Base-by-base conservation (phyloP, 1,140 invertebrate genomes). In the Mesaphorura yosii region DNA sequence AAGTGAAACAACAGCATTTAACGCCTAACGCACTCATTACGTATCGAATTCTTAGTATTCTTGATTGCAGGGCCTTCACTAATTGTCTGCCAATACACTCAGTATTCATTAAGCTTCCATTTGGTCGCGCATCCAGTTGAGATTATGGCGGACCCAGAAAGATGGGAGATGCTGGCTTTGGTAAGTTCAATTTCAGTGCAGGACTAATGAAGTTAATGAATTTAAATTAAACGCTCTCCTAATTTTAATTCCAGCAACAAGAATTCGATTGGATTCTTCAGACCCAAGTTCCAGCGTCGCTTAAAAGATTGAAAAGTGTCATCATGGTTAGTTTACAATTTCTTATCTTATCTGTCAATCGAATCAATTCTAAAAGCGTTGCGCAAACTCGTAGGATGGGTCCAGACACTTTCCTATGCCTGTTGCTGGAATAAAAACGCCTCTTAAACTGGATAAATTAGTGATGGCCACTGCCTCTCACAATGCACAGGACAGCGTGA, bases 241-340 rank as follows among this genome's bases (percentile, higher is more conserved):
- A 34, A 31, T 50, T 63, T 53, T 37, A 58, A 66, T 78, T 80
- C 49, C 68, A 92, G 87, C 86, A 90, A 81, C 82, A 84, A 72
- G 88, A 92, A 74, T 92, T 90, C 69, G 85, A 90, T 73, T 92
- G 88, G 88, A 80, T 92, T 38, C 74, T 92, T 40, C 81, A 86
- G 61, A 80, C 88, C 68, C 87, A 91, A 72, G 86, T 91, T 52
- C 86, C 88, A 69, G 79, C 82, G 47, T 86, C 88, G 60, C 72
- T 92, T 64, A 80, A 81, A 62, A 84, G 90, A 66, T 75, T 92
- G 22, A 81, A 86, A 63, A 78, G 81, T 49, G 83, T 91, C 64
- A 73, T 92, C 64, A 78, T 85, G 65, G 87, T 89, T 76, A 77
- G 75, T 74, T 15, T 37, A 12, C 34, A 12, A 42, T 17, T 19